Base-by-base conservation (phyloP, 2,113 vertebrate species). In the Xenopus borealis region DNA sequence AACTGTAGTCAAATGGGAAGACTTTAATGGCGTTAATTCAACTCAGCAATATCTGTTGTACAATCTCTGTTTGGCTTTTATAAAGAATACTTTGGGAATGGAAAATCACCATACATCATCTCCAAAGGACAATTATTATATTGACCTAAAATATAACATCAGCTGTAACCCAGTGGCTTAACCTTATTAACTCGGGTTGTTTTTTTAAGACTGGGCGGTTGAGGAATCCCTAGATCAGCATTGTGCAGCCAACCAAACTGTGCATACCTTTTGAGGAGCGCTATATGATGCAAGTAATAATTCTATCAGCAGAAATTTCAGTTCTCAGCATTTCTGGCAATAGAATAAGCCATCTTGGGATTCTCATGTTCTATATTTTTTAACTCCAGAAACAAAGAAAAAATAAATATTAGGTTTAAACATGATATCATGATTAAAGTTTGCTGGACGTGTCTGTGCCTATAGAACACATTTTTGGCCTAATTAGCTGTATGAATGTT, bases 341-440 rank as follows among this genome's bases (percentile, higher is more conserved):
- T 12, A 27, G 27, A 59, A 47, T 46, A 0, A 40, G 40, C 61
- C 67, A 55, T 40, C 18, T 10, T 52, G 75, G 66, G 30, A 47
- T 69, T 71, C 67, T 70, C 75, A 46, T 46, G 47, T 71, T 64
- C 45, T 61, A 19, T 7, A 53, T 76, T 69, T 69, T 65, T 57
- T 65, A 17, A 71, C 69, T 10, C 50, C 59, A 27, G 30, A 9
- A 47, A 74, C 9, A 67, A 63, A 50, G 57, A 64, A 61, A 67
- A 67, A 74, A 67, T 58, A 75, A 75, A 75, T 75, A 52, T 67
- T 75, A 75, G 55, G 45, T 68, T 44, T 61, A 75, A 65, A 68
- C 44, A 61, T 50, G 44, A 75, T 67, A 61, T 67, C 58, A 23
- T 30, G 72, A 61, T 68, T 67, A 67, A 2, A 57, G 33, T 14